Percentiles rank a stretch among this genome's conserved stretches.
These are phyloP conservation scores for Zophobas atratus DNA, from an alignment of 1,140 invertebrate species.

Conservation along the genomic window DNA sequence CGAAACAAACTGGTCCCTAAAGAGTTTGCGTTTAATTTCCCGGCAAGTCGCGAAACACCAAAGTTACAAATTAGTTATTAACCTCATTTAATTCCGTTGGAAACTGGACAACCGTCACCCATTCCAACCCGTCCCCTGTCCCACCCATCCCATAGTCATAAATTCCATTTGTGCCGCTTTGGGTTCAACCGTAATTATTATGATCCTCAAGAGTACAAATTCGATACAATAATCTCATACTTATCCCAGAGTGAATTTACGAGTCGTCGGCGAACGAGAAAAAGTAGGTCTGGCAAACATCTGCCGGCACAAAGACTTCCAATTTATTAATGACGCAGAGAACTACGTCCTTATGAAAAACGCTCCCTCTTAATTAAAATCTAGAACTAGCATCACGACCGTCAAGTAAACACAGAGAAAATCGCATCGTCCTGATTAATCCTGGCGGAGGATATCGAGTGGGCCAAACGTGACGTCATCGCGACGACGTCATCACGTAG, in stretches of 20 bases:
- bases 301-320: no score
- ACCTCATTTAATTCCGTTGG: slow-evolving; percentile 30
- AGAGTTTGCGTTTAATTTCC: slow-evolving; percentile 20
- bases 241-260: slow-evolving; percentile 1
- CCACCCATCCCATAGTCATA: not conserved
- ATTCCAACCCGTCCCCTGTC: not conserved
- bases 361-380: no score
- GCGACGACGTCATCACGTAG: slow-evolving; percentile 36
- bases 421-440: slow-evolving; percentile 4
- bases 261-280: no score
- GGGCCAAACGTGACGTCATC: slow-evolving; percentile 8
- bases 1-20: not conserved
- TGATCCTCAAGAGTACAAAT: not conserved
- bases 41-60: not conserved
- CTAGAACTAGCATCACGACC: not conserved
- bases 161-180: slow-evolving; percentile 6
- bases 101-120: slow-evolving; percentile 14
- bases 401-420: slow-evolving; percentile 5
- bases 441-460: not conserved
- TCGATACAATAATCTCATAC: slow-evolving; percentile 6
- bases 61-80: slow-evolving; percentile 15
- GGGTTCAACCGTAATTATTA: not conserved
- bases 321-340: no score
- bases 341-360: no score
- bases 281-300: no score